A percentile compares a stretch with the other conserved stretches of the same genome.
Evolutionary conservation across 2,797 vertebrate genomes (phyloP).

Genomic region (Malurus leucopterus): DNA sequence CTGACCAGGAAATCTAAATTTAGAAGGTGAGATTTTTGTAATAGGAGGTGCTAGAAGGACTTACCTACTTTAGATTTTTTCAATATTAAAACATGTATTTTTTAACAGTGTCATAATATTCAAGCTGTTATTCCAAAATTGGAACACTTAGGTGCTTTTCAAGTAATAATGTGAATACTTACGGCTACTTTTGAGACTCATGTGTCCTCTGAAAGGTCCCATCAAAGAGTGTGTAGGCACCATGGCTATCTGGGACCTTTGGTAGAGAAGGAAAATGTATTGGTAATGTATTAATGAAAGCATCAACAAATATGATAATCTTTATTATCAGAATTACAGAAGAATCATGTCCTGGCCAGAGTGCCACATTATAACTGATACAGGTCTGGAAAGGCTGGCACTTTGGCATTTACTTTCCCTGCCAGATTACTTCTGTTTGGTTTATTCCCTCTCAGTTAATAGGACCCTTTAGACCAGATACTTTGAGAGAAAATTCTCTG

Average conservation of each 20-base stretch:
- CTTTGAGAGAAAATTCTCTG: background rate
- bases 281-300: background rate
- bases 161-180: slow-evolving; percentile 23
- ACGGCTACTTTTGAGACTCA: slow-evolving; percentile 53
- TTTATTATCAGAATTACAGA: background rate
- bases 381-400: background rate
- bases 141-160: background rate
- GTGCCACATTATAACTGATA: background rate
- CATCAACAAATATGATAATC: background rate
- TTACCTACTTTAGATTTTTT: background rate
- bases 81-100: background rate
- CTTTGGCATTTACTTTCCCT: background rate
- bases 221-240: slow-evolving; percentile 24
- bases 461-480: background rate
- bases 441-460: background rate
- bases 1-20: background rate
- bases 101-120: background rate
- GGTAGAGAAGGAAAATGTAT: background rate
- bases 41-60: background rate
- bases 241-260: background rate
- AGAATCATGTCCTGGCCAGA: background rate
- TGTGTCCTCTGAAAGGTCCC: slow-evolving; percentile 54
- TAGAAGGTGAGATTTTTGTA: background rate
- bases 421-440: background rate
- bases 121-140: background rate